Percentiles rank a stretch among this genome's conserved stretches.
Conservation (phyloP, 1,140 invertebrate genomes). For the Nebria ingens region DNA sequence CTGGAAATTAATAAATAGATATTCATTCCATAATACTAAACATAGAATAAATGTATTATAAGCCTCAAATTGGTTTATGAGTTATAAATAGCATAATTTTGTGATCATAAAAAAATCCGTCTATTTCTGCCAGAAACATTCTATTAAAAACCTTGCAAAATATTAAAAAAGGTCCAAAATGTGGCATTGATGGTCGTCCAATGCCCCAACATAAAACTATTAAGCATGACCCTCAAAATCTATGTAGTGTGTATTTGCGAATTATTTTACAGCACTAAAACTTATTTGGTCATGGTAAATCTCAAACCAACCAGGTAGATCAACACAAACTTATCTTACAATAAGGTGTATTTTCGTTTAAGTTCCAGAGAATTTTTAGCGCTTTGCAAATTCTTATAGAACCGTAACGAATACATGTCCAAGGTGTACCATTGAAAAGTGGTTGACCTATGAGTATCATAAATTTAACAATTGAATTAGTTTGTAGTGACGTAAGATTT, state of each 20-base stretch:
- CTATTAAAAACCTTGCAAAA: neutral
- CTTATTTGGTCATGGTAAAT: neutral
- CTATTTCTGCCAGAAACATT: neutral
- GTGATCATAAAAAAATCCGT: neutral
- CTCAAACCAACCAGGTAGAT: neutral
- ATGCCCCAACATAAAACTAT: neutral
- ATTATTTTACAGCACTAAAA: neutral
- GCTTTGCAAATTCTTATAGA: neutral
- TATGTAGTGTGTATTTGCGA: neutral
- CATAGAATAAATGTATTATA: no score
- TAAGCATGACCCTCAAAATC: neutral
- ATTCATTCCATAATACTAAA: no score
- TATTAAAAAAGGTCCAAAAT: neutral
- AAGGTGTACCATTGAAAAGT: neutral
- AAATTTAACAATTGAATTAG: neutral
- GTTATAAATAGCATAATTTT: neutral
- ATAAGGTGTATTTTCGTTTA: neutral
- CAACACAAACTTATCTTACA: neutral
- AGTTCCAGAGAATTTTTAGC: neutral
- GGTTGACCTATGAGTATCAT: neutral
- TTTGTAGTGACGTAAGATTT: neutral
- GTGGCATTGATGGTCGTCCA: neutral
- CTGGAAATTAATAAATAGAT: no score
- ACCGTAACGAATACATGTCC: neutral
- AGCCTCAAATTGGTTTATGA: neutral